Base-by-base conservation (phyloP, 2,113 vertebrate species). In the Ciconia stormi region DNA sequence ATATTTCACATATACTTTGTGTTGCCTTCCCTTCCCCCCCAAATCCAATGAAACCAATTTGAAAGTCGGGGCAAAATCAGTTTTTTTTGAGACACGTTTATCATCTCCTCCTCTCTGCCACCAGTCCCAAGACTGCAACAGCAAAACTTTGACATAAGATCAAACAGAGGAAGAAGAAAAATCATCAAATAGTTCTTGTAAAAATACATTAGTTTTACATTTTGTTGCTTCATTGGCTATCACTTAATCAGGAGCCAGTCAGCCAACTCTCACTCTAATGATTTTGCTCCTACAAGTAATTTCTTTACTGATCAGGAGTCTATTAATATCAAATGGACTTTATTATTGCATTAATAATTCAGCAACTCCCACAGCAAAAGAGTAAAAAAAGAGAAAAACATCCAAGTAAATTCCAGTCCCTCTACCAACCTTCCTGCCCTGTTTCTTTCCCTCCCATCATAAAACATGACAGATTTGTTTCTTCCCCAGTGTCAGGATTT, bases 331-430 rank as follows among this genome's bases (percentile, higher is more conserved):
- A 87, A 89, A 94, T 87, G 22, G 61, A 47, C 44, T 85, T 85
- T 88, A 90, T 86, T 90, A 93, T 69, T 93, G 36, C 23, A 71
- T 84, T 71, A 93, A 89, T 79, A 93, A 87, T 79, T 91, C 77
- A 96, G 61, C 69, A 93, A 23, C 52, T 91, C 52, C 42, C 32
- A 87, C 7, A 67, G 55, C 17, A 89, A 87, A 69, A 65, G 22
- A 76, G 11, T 22, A 56, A 59, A 83, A 82, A 55, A 7, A 8
- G 22, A 44, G 83, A 93, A 92, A 13, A 36, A 66, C 5, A 56
- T 26, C 27, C 86, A 96, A 81, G 61, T 81, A 91, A 74, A 81
- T 91, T 94, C 22, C 23, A 25, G 34, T 59, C 20, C 32, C 10
- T 47, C 61, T 62, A 15, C 20, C 44, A 87, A 13, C 26, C n/a